Conservation (phyloP, 30 jellyfish, hydroid and myxozoan genomes). For the Phacellophora camtschatica region DNA sequence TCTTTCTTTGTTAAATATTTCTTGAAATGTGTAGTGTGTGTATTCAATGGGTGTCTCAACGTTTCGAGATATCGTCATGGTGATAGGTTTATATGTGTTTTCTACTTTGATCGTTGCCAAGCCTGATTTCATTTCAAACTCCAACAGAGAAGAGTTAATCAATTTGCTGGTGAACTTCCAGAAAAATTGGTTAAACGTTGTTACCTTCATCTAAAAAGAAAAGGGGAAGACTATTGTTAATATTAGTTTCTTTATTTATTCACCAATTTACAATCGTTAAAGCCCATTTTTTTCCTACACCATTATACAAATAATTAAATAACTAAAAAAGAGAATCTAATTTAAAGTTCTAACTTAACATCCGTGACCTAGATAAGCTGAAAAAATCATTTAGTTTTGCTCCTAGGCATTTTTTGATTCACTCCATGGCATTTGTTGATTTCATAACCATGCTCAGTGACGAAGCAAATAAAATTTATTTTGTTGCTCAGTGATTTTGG, state of each 20-base stretch:
- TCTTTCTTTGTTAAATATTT: conserved; percentile 5
- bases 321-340: too few species aligned
- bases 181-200: conserved; percentile 36
- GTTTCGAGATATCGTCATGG: conserved; percentile 10
- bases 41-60: not conserved
- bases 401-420: too few species aligned
- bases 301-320: too few species aligned
- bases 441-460: too few species aligned
- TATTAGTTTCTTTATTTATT: not conserved
- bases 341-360: too few species aligned
- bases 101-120: not conserved
- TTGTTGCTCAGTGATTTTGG: too few species aligned
- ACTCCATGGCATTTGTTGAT: too few species aligned
- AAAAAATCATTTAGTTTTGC: too few species aligned
- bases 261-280: too few species aligned
- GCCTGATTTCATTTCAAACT: conserved; percentile 14
- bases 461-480: too few species aligned
- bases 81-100: conserved; percentile 38
- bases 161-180: conserved; percentile 44
- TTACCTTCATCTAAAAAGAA: conserved; percentile 8
- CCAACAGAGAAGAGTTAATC: conserved; percentile 44
- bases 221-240: not conserved
- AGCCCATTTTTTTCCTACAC: too few species aligned
- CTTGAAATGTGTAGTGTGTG: conserved; percentile 22
- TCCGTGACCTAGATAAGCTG: too few species aligned